phyloP scores from a whole-genome alignment of 2,888 invertebrate genomes.

The Meta bourneti region DNA sequence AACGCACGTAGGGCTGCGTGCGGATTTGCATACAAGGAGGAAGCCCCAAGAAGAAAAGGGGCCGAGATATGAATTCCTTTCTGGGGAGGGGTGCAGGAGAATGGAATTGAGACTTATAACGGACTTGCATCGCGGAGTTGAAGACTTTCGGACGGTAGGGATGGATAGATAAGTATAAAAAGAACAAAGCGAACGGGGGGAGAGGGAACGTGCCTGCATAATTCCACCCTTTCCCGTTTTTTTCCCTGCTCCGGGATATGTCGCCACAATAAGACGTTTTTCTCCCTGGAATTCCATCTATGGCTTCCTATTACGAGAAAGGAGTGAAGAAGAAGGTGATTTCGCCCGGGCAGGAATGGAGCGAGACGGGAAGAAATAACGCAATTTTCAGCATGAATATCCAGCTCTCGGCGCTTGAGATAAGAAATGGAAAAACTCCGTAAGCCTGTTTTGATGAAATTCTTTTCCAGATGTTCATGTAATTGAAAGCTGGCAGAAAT shows the following conservation, averaged over 20 bases:
- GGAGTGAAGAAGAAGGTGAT: slow-evolving; percentile 4
- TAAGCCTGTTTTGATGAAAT: slow-evolving; percentile 77
- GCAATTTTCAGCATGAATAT: slow-evolving; percentile 77
- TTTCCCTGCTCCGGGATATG: slow-evolving; percentile 22
- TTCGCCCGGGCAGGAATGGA: slow-evolving; percentile 25
- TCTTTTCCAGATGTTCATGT: slow-evolving; percentile 76
- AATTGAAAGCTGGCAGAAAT: slow-evolving; percentile 74
- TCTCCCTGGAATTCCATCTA: slow-evolving; percentile 31
- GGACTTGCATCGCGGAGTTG: slow-evolving; percentile 66
- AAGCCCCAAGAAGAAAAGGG: slow-evolving; percentile 22
- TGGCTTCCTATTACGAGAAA: slow-evolving; percentile 51
- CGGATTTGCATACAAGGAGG: slow-evolving; percentile 75
- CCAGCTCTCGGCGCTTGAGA: slow-evolving; percentile 55
- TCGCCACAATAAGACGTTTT: slow-evolving; percentile 46
- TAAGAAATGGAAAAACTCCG: slow-evolving; percentile 76
- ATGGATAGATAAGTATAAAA: slow-evolving; percentile 68
- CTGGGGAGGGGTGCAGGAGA: slow-evolving; percentile 13
- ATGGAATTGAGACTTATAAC: slow-evolving; percentile 73
- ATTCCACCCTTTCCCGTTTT: slow-evolving; percentile 51
- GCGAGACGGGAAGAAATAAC: slow-evolving; percentile 48
- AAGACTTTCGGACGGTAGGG: slow-evolving; percentile 62
- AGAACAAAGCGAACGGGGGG: slow-evolving; percentile 15
- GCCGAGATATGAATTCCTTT: slow-evolving; percentile 66
- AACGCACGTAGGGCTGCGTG: slow-evolving; percentile 69
- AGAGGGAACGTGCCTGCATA: slow-evolving; percentile 71